These are phyloP conservation scores for Ypsolopha sequella DNA, from an alignment of 2,888 invertebrate genomes.

Conservation along the genomic window DNA sequence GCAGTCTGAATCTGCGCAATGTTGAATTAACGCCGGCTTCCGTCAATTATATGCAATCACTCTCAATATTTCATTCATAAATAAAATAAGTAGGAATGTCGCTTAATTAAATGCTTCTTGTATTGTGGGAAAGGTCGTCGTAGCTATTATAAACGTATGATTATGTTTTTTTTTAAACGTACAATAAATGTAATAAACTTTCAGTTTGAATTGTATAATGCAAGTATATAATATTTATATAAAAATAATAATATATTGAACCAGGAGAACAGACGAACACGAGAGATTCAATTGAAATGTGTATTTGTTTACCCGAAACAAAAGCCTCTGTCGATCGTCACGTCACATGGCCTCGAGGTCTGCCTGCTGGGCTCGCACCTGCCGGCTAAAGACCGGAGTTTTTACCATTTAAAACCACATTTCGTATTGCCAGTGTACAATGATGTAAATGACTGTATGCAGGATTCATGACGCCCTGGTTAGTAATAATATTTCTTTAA, in stretches of 20 bases:
- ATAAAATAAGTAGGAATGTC: constrained; percentile 1
- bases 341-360: not conserved
- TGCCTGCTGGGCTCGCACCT: constrained; percentile 25
- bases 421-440: not conserved
- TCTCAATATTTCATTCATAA: constrained; percentile 1
- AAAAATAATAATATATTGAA: not conserved
- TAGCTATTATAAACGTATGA: not conserved
- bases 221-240: no score
- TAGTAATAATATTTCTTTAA: not conserved
- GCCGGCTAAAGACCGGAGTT: constrained; percentile 28
- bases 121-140: constrained; percentile 1
- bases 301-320: not conserved
- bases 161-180: no score
- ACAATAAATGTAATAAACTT: not conserved
- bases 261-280: not conserved
- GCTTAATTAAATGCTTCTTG: not conserved
- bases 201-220: not conserved
- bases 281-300: not conserved
- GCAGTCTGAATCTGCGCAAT: not conserved
- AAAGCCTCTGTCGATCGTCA: not conserved
- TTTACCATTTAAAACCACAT: constrained; percentile 19
- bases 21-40: not conserved
- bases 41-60: constrained; percentile 2
- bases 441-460: not conserved
- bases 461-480: not conserved